Base-by-base conservation (phyloP, 1,140 invertebrate species). In the Battus philenor region DNA sequence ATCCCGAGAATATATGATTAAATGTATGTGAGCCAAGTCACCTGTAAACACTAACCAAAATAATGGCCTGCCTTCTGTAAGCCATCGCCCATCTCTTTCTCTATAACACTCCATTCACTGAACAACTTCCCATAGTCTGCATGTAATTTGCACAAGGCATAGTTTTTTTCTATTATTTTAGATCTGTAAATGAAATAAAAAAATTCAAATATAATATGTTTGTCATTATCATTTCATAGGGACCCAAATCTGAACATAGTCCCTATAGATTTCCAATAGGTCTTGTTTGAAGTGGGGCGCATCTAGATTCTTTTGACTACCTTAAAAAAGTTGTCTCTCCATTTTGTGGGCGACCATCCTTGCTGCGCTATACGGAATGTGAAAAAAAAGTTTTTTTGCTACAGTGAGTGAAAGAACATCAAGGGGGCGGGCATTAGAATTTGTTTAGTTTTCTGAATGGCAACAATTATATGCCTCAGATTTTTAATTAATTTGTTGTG, bases 61-160 rank as follows among this genome's bases (percentile, higher is more conserved):
- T 90, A 90, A 75, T 90, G 89, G 2, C 89, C 88, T 7, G 87
- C 88, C 67, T 89, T 92, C 71, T 93, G 92, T 30, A 96, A 64
- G 1, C 92, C 91, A 80, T 95, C 93, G 1, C 93, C 93, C 91
- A 95, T 94, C 59, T 92, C 91, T 67, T 91, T 93, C 68, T 96
- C 94, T 47, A 93, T 91, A 11, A 91, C 93, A 83, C 93, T 94
- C 93, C 93, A 95, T 82, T 96, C 94, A 60, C 93, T 94, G 55
- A 95, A 95, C 15, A 95, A 88, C 44, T 93, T 89, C 1, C 93
- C 93, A 71, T 95, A 95, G 80, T 94, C 93, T 1, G 90, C 90
- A 74, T 95, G 93, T 18, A 95, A 79, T 73, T 95, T 95, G 63
- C 94, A 93, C n/a, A 95, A 86, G 22, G 89, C 91, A 76, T 93